These are phyloP conservation scores for Hydropsyche betteni DNA, from an alignment of 2,888 invertebrate species.

Conservation along the genomic window DNA sequence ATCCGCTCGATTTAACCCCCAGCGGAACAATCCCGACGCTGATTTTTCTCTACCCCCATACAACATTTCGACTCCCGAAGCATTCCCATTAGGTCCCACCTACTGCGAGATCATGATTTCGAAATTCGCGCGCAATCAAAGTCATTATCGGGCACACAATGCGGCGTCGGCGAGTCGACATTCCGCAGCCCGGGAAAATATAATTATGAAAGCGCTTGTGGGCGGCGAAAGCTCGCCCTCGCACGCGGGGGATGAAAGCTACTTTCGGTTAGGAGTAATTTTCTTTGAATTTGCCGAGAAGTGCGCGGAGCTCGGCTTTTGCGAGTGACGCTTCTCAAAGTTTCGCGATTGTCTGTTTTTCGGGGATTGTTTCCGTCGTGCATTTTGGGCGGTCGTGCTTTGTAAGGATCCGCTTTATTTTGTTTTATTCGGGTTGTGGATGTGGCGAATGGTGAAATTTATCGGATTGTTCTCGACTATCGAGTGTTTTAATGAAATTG, in stretches of 20 bases:
- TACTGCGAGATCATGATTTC: slow-evolving; percentile 15
- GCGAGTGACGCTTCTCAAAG: not conserved
- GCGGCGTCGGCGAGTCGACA: not conserved
- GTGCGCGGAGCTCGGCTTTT: not conserved
- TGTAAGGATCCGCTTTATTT: too few species aligned
- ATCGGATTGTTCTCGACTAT: too few species aligned
- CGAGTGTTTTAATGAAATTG: too few species aligned
- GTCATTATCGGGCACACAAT: slow-evolving; percentile 17
- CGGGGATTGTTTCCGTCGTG: too few species aligned
- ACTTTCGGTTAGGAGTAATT: slow-evolving; percentile 39
- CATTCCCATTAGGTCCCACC: not conserved
- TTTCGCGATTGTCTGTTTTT: too few species aligned
- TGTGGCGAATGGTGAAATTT: too few species aligned
- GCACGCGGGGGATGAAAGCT: slow-evolving; percentile 12
- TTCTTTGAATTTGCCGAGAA: slow-evolving; percentile 35
- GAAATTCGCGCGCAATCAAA: slow-evolving; percentile 14
- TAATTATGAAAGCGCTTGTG: slow-evolving; percentile 22
- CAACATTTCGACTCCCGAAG: not conserved
- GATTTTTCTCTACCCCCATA: too few species aligned
- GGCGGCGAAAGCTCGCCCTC: slow-evolving; percentile 4
- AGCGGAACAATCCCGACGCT: too few species aligned
- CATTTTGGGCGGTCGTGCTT: too few species aligned
- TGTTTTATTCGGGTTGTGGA: too few species aligned
- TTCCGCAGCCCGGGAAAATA: slow-evolving; percentile 9
- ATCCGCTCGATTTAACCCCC: too few species aligned